Base-by-base conservation (phyloP, 2,888 invertebrate species). In the Nymphalis polychloros region DNA sequence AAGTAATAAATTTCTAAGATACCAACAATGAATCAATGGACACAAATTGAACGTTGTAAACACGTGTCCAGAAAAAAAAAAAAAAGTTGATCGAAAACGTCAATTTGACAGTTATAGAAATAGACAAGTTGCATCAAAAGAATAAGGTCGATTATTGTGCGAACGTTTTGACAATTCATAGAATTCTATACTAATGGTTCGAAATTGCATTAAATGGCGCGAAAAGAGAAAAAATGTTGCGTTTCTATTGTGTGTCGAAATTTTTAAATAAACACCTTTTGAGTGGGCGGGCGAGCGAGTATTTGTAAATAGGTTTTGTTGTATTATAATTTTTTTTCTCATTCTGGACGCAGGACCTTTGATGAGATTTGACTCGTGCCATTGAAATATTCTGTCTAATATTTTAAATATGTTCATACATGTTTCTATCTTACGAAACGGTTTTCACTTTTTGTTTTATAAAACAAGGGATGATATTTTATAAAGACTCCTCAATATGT, bases 251-350 rank as follows among this genome's bases (percentile, higher is more conserved):
- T 90, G 85, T 78, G 80, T 79, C 83, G 82, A 87, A 88, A 87
- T 85, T 90, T 90, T 88, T 86, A 90, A 92, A 92, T 92, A 92
- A 92, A 92, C 92, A 92, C 90, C 90, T 91, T 92, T 91, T 83
- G 91, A 92, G 92, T 92, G 89, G 92, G 92, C 92, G 92, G 90
- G 87, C 85, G 86, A 82, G 80, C 78, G 85, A 86, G 84, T 91
- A 88, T 92, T 92, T 92, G 90, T 88, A 92, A 92, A 92, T 91
- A 92, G 84, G 84, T 87, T 90, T 89, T 90, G 89, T 89, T 88
- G 69, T 68, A 71, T 84, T 81, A 79, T 81, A 66, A 76, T 81
- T 77, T 78, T 84, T 86, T 83, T 52, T 16, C 82, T 78, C 77
- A 77, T 75, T 76, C 77, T 75, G 76, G 75, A 74, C 73, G 72